A percentile compares a stretch with the other conserved stretches of the same genome.
Conservation (phyloP, 2,888 invertebrate genomes). For the Eilema depressum region DNA sequence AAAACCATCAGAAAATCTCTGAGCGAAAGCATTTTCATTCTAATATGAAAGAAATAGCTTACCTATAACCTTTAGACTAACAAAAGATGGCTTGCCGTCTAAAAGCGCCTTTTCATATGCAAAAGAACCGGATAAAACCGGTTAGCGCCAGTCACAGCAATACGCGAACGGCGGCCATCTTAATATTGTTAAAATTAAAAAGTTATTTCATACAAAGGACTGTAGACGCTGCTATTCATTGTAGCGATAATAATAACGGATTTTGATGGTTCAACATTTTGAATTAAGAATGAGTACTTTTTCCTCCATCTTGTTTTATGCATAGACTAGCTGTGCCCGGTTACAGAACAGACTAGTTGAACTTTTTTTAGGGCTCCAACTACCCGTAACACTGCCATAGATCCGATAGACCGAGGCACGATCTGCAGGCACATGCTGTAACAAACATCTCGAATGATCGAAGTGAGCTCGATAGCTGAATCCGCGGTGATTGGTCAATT, state of each 20-base stretch:
- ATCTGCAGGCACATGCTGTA: too few relatives aligned
- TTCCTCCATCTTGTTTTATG: neutral
- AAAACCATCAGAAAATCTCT: neutral
- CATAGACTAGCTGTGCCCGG: too few relatives aligned
- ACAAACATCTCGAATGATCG: too few relatives aligned
- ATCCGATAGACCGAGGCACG: too few relatives aligned
- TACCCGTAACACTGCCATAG: too few relatives aligned
- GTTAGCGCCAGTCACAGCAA: constrained; percentile 47
- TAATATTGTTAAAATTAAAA: constrained; percentile 39
- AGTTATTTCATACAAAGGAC: constrained; percentile 31
- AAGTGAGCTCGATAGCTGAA: too few relatives aligned
- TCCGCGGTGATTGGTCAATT: too few relatives aligned
- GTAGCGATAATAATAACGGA: constrained; percentile 32
- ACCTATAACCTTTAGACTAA: constrained; percentile 31
- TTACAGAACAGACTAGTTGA: too few relatives aligned
- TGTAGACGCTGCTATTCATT: constrained; percentile 32
- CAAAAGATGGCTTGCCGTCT: constrained; percentile 45
- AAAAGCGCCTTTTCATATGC: constrained; percentile 53
- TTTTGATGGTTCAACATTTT: constrained; percentile 11
- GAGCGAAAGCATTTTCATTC: constrained; percentile 37
- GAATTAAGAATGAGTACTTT: constrained; percentile 1
- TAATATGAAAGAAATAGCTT: constrained; percentile 45
- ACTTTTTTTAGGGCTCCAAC: too few relatives aligned
- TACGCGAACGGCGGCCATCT: constrained; percentile 44
- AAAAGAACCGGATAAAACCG: constrained; percentile 51